These are phyloP conservation scores for Pomatostomus ruficeps DNA, from an alignment of 2,113 vertebrate species.

Conservation along the genomic window DNA sequence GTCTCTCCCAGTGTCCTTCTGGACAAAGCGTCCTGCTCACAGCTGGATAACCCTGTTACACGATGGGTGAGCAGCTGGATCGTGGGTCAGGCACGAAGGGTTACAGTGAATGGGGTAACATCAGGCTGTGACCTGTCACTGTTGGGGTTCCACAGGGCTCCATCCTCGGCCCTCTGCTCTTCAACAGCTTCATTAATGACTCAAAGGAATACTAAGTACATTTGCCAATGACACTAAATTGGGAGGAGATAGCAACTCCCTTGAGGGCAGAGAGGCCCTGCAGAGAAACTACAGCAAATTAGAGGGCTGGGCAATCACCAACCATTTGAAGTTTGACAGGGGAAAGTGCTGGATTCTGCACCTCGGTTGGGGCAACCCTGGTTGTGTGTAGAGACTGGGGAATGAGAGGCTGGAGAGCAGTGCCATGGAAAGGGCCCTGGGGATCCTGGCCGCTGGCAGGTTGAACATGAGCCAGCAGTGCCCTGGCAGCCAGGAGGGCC, in stretches of 20 bases:
- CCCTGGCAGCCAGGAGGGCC: background rate
- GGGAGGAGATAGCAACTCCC: background rate
- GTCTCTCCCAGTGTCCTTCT: background rate
- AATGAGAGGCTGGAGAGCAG: background rate
- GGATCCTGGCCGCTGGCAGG: background rate
- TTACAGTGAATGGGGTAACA: background rate
- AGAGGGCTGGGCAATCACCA: background rate
- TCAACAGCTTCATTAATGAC: background rate
- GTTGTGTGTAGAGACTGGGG: background rate
- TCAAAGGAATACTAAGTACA: background rate
- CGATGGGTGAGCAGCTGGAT: background rate
- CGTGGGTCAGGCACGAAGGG: background rate
- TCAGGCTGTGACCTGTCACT: background rate
- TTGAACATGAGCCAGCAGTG: background rate
- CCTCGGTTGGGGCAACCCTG: background rate
- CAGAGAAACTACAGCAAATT: background rate
- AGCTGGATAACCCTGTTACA: background rate
- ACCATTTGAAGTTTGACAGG: no score
- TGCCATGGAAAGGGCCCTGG: fast-evolving
- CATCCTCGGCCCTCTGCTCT: background rate
- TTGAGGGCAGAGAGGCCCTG: background rate
- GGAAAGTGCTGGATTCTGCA: background rate
- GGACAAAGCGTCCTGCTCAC: background rate
- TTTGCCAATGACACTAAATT: background rate
- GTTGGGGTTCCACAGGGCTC: background rate